Conservation (phyloP, 1,140 invertebrate species). For the Dufourea novaeangliae region DNA sequence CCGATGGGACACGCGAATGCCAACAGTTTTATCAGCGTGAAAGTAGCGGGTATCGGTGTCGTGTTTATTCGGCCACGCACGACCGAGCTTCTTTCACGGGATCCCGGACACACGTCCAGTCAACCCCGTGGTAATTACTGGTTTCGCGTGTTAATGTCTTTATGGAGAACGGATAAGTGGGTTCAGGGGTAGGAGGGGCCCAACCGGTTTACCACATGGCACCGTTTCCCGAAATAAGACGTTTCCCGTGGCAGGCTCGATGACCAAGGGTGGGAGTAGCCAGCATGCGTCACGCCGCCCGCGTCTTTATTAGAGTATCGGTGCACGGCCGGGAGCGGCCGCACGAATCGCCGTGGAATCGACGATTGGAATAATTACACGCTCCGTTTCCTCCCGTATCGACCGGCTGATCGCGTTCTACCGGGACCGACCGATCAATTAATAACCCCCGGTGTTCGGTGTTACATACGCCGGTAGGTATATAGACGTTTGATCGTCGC, state of each 20-base stretch:
- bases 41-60: slow-evolving; percentile 12
- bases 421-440: neutral
- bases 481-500: neutral
- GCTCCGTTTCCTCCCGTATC: slow-evolving; percentile 33
- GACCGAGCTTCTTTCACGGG: neutral
- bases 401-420: slow-evolving; percentile 35
- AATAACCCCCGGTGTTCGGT: slow-evolving; percentile 22
- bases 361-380: slow-evolving; percentile 51
- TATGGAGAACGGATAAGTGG: slow-evolving; percentile 48
- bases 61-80: neutral
- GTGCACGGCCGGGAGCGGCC: neutral
- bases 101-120: slow-evolving; percentile 49
- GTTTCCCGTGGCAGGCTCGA: slow-evolving; percentile 7
- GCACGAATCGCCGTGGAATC: slow-evolving; percentile 32
- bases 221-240: slow-evolving; percentile 42
- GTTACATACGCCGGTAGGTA: slow-evolving; percentile 14
- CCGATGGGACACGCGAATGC: slow-evolving; percentile 11
- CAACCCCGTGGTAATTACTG: slow-evolving; percentile 64
- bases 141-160: slow-evolving; percentile 72
- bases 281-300: slow-evolving; percentile 2
- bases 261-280: no score
- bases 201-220: slow-evolving; percentile 60
- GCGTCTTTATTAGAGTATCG: slow-evolving; percentile 25
- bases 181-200: slow-evolving; percentile 8
- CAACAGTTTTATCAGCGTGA: neutral